These are phyloP conservation scores for Panthera tigris DNA, from an alignment of 2,113 vertebrate genomes.

Conservation along the genomic window DNA sequence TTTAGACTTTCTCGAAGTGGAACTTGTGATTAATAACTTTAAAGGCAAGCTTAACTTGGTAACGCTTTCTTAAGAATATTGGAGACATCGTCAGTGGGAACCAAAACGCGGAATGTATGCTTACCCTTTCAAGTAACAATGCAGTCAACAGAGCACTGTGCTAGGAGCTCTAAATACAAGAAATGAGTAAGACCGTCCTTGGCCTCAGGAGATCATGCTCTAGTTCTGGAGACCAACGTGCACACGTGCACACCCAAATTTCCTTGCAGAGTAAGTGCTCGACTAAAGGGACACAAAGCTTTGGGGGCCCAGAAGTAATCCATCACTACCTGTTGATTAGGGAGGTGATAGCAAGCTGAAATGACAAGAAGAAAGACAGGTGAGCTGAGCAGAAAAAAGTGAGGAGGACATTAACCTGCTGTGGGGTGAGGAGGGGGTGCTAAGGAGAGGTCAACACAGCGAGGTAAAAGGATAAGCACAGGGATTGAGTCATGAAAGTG, in stretches of 20 bases:
- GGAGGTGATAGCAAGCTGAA: neutral
- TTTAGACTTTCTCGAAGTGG: neutral
- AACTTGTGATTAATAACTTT: neutral
- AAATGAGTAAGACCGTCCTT: neutral
- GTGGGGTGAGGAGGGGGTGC: neutral
- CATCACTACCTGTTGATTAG: neutral
- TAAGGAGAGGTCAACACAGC: neutral
- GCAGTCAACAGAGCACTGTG: neutral
- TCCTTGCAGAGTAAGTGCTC: neutral
- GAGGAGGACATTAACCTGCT: neutral
- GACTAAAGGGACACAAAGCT: neutral
- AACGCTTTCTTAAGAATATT: constrained; percentile 14
- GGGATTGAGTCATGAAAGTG: too few species aligned
- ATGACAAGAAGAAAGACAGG: neutral
- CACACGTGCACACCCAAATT: neutral
- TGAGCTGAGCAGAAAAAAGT: neutral
- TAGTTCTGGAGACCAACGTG: neutral
- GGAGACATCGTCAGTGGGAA: neutral
- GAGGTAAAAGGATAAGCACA: neutral
- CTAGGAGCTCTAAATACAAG: neutral
- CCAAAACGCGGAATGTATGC: neutral
- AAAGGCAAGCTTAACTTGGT: neutral
- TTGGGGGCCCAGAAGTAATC: neutral
- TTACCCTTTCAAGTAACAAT: constrained; percentile 27
- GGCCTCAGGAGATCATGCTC: neutral